Conservation (phyloP, 2,888 invertebrate genomes). For the Trisateles emortualis region DNA sequence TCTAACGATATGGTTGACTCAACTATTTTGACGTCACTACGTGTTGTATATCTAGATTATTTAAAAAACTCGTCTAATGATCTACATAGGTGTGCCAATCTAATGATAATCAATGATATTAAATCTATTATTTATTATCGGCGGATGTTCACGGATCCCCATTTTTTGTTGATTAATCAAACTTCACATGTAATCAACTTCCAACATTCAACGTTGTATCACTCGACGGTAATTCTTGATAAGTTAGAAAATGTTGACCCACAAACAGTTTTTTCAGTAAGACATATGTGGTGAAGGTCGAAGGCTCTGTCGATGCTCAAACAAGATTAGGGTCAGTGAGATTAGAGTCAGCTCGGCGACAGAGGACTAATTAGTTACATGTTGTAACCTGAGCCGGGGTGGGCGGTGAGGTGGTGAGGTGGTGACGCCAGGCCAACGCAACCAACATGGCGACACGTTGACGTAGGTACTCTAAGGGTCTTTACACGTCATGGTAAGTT, state of each 20-base stretch:
- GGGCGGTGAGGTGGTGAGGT: no score
- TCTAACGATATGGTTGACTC: no score
- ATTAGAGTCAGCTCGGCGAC: constrained; percentile 4
- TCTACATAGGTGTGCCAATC: no score
- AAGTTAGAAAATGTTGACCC: neutral
- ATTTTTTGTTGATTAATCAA: no score
- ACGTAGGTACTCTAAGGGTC: neutral
- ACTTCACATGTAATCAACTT: no score
- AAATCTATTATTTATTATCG: no score
- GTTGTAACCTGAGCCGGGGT: constrained; percentile 9
- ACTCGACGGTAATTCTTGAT: neutral
- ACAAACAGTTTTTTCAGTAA: neutral
- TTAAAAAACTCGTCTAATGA: no score
- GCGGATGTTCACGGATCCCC: no score
- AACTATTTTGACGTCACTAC: no score
- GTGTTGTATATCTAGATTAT: no score
- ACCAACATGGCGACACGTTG: neutral
- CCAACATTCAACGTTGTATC: neutral
- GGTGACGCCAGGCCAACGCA: no score
- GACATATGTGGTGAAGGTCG: neutral
- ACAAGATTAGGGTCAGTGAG: constrained; percentile 7
- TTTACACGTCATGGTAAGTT: neutral
- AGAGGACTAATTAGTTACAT: constrained; percentile 25
- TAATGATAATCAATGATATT: no score
- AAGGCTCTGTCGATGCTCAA: constrained; percentile 1